phyloP scores from a whole-genome alignment of 2,113 vertebrate genomes.

The Cranoglanis bouderius region DNA sequence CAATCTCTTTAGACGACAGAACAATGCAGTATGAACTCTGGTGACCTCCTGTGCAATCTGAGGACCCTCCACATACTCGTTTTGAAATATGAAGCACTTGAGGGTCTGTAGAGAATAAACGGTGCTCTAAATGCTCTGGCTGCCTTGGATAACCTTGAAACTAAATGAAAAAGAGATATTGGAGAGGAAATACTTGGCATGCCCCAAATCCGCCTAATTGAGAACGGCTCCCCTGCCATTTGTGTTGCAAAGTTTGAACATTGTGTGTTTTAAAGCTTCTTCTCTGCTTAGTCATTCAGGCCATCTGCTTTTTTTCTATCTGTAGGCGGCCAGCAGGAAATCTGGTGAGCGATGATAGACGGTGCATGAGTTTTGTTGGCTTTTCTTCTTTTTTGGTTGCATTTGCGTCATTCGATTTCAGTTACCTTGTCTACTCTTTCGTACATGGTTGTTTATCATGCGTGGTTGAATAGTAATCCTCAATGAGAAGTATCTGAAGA shows the following conservation, averaged over 20 bases:
- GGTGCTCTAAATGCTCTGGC: not conserved
- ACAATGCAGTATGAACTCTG: not conserved
- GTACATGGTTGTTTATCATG: not conserved
- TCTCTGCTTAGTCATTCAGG: slow-evolving; percentile 29
- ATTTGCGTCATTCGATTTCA: slow-evolving; percentile 32
- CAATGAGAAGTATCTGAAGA: slow-evolving; percentile 9
- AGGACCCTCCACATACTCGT: not conserved
- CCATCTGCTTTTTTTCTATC: slow-evolving; percentile 30
- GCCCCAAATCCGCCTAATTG: slow-evolving; percentile 43
- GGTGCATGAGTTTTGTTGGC: not conserved
- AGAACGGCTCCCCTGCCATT: slow-evolving; percentile 40
- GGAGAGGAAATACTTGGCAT: slow-evolving; percentile 9
- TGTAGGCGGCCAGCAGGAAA: slow-evolving; percentile 24
- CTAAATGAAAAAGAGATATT: not conserved
- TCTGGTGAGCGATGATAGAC: slow-evolving; percentile 23
- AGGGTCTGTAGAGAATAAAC: slow-evolving; percentile 5
- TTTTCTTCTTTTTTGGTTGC: not conserved
- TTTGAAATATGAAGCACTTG: not conserved
- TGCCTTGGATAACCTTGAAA: slow-evolving; percentile 45
- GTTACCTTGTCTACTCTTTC: not conserved
- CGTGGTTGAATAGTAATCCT: slow-evolving; percentile 27
- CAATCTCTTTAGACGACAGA: not conserved
- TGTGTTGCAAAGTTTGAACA: slow-evolving; percentile 28
- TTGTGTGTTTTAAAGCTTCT: slow-evolving; percentile 31
- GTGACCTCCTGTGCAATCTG: no score